Evolutionary conservation across 2,888 invertebrate genomes (phyloP).

Genomic region (Ditula angustiorana): DNA sequence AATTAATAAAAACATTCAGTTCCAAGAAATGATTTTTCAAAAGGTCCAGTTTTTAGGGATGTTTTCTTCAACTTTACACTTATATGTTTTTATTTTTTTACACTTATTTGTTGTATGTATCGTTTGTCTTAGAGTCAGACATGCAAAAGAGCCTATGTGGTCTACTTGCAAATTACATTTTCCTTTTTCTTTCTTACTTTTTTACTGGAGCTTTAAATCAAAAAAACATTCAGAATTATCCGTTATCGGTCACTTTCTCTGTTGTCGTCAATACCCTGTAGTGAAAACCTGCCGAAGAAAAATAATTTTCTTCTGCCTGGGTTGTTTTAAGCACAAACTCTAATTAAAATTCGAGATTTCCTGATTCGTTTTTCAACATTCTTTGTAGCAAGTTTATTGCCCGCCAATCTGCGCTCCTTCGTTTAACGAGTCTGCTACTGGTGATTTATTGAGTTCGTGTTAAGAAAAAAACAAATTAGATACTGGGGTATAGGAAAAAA

Average conservation of each 20-base stretch:
- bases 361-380: conserved; percentile 10
- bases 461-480: too few relatives aligned
- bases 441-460: neutral
- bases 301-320: conserved; percentile 16
- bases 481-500: too few relatives aligned
- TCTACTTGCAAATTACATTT: too few relatives aligned
- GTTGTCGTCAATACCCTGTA: neutral
- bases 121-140: too few relatives aligned
- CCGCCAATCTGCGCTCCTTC: neutral
- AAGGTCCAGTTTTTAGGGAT: too few relatives aligned
- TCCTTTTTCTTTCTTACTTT: too few relatives aligned
- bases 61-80: too few relatives aligned
- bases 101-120: too few relatives aligned
- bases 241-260: neutral
- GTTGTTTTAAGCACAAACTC: conserved; percentile 20
- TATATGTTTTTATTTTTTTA: too few relatives aligned
- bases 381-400: conserved; percentile 1
- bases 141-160: too few relatives aligned
- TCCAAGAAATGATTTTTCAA: too few relatives aligned
- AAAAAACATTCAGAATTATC: neutral
- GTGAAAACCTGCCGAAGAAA: conserved; percentile 3
- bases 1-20: too few relatives aligned
- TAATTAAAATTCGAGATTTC: conserved; percentile 28
- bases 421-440: neutral
- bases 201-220: neutral